Evolutionary conservation across 1,140 invertebrate species (phyloP).

Genomic region (Lordiphosa clarofinis): DNA sequence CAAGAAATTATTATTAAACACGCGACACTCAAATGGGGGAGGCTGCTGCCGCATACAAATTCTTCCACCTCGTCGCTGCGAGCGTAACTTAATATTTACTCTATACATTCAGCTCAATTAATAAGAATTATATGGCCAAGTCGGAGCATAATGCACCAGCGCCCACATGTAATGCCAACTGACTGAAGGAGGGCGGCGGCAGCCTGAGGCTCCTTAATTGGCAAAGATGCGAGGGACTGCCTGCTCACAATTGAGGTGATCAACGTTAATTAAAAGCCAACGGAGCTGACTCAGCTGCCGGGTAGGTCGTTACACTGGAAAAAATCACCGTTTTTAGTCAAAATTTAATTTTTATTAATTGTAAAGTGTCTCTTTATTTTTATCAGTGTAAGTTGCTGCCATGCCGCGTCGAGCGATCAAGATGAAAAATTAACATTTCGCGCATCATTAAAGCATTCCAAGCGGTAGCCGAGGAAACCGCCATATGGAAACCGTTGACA

Average conservation of each 20-base stretch:
- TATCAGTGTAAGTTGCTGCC: conserved; percentile 10
- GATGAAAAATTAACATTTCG: conserved; percentile 76
- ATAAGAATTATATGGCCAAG: conserved; percentile 68
- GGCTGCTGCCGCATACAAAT: conserved; percentile 5
- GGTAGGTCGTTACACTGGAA: conserved; percentile 30
- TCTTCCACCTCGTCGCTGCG: conserved; percentile 36
- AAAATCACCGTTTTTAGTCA: too few species aligned
- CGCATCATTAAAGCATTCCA: conserved; percentile 71
- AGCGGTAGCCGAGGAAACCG: neutral
- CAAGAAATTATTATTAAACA: conserved; percentile 75
- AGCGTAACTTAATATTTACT: conserved; percentile 64
- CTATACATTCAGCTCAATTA: conserved; percentile 65
- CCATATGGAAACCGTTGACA: conserved; percentile 69
- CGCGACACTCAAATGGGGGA: conserved; percentile 47
- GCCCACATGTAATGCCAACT: conserved; percentile 71
- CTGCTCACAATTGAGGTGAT: conserved; percentile 74
- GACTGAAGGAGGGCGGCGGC: conserved; percentile 22
- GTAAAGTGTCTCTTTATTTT: conserved; percentile 18
- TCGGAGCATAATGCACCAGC: conserved; percentile 53
- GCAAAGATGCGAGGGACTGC: conserved; percentile 25
- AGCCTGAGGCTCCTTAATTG: conserved; percentile 15
- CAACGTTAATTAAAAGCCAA: conserved; percentile 75
- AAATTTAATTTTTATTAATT: too few species aligned
- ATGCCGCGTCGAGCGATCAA: conserved; percentile 37
- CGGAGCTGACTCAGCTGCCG: conserved; percentile 59